A percentile compares a stretch with the other conserved stretches of the same genome.
Conservation (phyloP, 2,113 vertebrate species). For the Nothoprocta pentlandii region DNA sequence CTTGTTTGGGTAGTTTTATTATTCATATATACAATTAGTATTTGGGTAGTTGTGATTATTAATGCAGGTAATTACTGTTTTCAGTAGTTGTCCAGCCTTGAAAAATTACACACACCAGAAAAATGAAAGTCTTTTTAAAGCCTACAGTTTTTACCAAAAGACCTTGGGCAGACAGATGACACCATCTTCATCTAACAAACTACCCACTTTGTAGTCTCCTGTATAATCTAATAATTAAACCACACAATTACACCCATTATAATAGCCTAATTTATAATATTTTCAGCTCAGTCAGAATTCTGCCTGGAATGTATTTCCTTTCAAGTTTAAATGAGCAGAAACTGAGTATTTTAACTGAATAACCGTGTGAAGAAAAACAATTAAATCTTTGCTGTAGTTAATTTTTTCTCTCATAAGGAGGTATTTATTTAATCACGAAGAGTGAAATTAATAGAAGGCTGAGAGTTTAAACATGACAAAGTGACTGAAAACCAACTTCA, state of each 20-base stretch:
- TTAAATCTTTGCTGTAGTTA: constrained; percentile 60
- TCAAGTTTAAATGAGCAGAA: constrained; percentile 67
- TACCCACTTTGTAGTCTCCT: not conserved
- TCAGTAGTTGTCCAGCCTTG: not conserved
- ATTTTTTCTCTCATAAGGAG: constrained; percentile 55
- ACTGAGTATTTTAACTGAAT: constrained; percentile 59
- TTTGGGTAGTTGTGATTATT: not conserved
- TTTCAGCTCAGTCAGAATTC: constrained; percentile 51
- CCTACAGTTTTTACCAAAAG: not conserved
- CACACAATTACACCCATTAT: constrained; percentile 32
- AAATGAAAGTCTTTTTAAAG: not conserved
- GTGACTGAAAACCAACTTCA: constrained; percentile 2
- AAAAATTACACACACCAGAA: not conserved
- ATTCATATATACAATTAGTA: not conserved
- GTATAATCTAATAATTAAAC: constrained; percentile 62
- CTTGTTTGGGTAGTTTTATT: not conserved
- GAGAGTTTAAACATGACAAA: constrained; percentile 14
- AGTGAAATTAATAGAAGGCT: constrained; percentile 51
- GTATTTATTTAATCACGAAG: constrained; percentile 48
- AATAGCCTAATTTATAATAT: constrained; percentile 36
- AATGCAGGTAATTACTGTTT: not conserved
- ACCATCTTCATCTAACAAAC: not conserved
- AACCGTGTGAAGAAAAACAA: constrained; percentile 40
- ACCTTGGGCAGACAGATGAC: not conserved
- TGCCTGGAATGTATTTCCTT: constrained; percentile 59